phyloP scores from a whole-genome alignment of 2,888 invertebrate genomes.

The Philopedon plagiatum region DNA sequence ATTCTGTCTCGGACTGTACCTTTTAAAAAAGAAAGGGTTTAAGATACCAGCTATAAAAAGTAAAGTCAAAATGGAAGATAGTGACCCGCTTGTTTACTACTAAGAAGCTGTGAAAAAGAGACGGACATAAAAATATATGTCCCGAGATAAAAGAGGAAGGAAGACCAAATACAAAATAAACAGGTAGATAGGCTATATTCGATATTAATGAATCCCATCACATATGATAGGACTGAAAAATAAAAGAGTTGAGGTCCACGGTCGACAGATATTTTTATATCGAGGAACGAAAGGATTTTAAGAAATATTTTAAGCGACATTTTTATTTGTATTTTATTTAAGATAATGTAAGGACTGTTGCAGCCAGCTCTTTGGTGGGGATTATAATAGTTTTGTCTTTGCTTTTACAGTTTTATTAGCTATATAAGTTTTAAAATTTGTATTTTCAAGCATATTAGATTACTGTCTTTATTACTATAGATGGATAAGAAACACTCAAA shows the following conservation, averaged over 20 bases:
- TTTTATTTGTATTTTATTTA: conserved; percentile 2
- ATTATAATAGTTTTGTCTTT: too few relatives aligned
- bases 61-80: conserved; percentile 61
- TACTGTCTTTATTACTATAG: too few relatives aligned
- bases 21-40: conserved; percentile 62
- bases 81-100: conserved; percentile 61
- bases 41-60: conserved; percentile 63
- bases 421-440: too few relatives aligned
- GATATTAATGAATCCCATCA: conserved; percentile 61
- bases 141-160: conserved; percentile 47
- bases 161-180: conserved; percentile 60
- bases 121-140: conserved; percentile 39
- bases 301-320: conserved; percentile 14
- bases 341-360: not conserved
- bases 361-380: too few relatives aligned
- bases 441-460: too few relatives aligned
- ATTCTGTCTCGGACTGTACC: conserved; percentile 58
- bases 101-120: conserved; percentile 55
- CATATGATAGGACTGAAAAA: conserved; percentile 46
- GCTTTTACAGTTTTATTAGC: too few relatives aligned
- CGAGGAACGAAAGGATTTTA: conserved; percentile 12
- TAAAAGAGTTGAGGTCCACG: conserved; percentile 32
- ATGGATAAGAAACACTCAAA: too few relatives aligned
- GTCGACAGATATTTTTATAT: conserved; percentile 29
- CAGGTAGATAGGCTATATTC: conserved; percentile 62